Base-by-base conservation (phyloP, 2,888 invertebrate species). In the Drosophila falleni region DNA sequence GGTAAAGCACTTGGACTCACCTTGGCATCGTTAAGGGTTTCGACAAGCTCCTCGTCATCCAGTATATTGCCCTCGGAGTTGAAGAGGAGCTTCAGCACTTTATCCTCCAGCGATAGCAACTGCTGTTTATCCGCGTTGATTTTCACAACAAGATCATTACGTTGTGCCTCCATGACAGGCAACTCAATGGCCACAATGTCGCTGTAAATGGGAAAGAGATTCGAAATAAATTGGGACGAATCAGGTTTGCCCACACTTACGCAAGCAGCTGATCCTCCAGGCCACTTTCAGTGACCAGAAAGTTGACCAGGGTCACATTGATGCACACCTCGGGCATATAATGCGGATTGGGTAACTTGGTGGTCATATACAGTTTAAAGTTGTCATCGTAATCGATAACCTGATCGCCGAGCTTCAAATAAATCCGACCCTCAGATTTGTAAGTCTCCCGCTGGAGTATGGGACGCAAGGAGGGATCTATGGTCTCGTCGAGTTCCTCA, bases 321-420 rank as follows among this genome's bases (percentile, higher is more conserved):
- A 97, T 97, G 89, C 98, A 97, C 71, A 98, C 95, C 92, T 98
- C 98, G 0, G 98, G 98, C 72, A 98, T 93, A 92, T 98, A 98
- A 93, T 98, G 98, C 0, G 98, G 98, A 93, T 98, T 98, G 0
- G 97, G 95, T 61, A 98, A 93, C 92, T 98, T 98, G 1, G 98
- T 97, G 0, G 98, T 98, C 89, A 98, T 95, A 91, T 98, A 98
- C 50, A 98, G 94, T 49, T 95, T 95, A 92, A 98, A 98, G 89
- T 97, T 95, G 0, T 93, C 91, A 91, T 97, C 97, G 92, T 97
- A 98, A 85, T 98, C 98, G n/a, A 98, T 96, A 75, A 97, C 95
- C 60, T 95, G 95, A 92, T 98, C 98, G 0, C 98, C 98, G 47
- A 98, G 93, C 75, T 96, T 95, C 54, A 98, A 96, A 84, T 98